phyloP scores from a whole-genome alignment of 2,113 vertebrate species.

The Misgurnus anguillicaudatus region DNA sequence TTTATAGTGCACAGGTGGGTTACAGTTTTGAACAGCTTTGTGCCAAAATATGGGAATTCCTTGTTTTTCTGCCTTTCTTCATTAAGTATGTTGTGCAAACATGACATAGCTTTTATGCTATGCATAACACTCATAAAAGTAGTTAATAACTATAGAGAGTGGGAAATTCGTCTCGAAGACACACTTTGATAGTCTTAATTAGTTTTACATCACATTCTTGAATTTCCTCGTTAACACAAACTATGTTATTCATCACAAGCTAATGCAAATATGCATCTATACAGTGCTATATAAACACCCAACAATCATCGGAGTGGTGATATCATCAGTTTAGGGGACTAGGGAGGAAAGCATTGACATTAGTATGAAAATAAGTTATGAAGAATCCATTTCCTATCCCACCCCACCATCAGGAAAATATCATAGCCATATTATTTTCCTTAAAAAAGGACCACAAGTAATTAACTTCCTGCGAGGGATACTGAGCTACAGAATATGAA shows the following conservation, averaged over 20 bases:
- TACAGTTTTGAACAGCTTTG: conserved; percentile 56
- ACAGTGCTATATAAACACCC: conserved; percentile 7
- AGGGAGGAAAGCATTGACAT: conserved; percentile 22
- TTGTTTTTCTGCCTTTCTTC: conserved; percentile 37
- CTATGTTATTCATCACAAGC: background rate
- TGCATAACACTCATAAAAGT: conserved; percentile 10
- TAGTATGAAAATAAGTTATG: conserved; percentile 29
- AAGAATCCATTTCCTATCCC: conserved; percentile 31
- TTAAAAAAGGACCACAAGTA: conserved; percentile 19
- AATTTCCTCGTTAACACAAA: background rate
- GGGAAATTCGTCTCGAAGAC: background rate
- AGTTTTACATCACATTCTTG: background rate
- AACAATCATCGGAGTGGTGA: background rate
- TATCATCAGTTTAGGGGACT: conserved; percentile 3
- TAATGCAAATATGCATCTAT: conserved; percentile 7
- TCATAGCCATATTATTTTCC: conserved; percentile 28
- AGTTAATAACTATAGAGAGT: background rate
- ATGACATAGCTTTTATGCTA: conserved; percentile 11
- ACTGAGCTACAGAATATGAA: conserved; percentile 40
- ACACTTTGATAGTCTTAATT: background rate
- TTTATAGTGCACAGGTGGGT: conserved; percentile 73
- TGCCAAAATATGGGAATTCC: conserved; percentile 57
- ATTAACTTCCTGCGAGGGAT: conserved; percentile 31
- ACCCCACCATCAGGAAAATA: conserved; percentile 28
- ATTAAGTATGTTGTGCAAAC: conserved; percentile 1